Base-by-base conservation (phyloP, 1,140 invertebrate genomes). In the Lordiphosa mommai region DNA sequence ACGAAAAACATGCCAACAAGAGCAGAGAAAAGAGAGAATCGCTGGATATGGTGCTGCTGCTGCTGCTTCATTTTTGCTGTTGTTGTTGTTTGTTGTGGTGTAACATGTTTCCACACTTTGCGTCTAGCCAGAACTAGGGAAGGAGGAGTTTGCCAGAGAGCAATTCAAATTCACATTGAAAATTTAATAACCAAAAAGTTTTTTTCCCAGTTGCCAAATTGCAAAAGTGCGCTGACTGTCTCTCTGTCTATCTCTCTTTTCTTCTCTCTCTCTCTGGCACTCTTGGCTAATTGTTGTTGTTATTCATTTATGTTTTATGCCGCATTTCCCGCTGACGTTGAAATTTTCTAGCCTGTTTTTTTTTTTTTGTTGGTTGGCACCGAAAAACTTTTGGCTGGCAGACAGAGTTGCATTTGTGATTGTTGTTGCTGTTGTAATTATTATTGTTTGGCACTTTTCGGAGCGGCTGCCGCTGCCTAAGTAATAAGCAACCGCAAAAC, bases 281-380 rank as follows among this genome's bases (percentile, higher is more conserved):
- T 52, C 49, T 33, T 43, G n/a, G 61, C 55, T 71, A 77, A 76
- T 77, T 76, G 66, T 72, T 72, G 61, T 52, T 71, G 53, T 72
- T 79, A 79, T 79, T 79, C 73, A 79, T 79, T 79, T 79, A 79
- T 79, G 73, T 79, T 79, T 79, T 79, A 79, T 79, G 73, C 60
- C 16, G 73, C 61, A 64, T 68, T 77, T 63, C 30, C 57, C 41
- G 50, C 51, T 64, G 13, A 27, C 49, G 34, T 5, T 41, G 30
- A 27, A 10, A 12, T 17, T 46, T 34, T 55, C 29, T 14, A 7
- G 41, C 16, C n/a, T 43, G 13, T 40, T 23, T 40, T 10, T 34
- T 38, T 20, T 13, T 27, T 16, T 38, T 17, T 12, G 16, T 64
- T 53, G 48, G 10, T 32, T 66, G 63, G 63, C 63, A 66, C 61